Evolutionary conservation across 1,140 invertebrate species (phyloP), one percentile per base, ranked within the genome.

Genomic region (Apis laboriosa): DNA sequence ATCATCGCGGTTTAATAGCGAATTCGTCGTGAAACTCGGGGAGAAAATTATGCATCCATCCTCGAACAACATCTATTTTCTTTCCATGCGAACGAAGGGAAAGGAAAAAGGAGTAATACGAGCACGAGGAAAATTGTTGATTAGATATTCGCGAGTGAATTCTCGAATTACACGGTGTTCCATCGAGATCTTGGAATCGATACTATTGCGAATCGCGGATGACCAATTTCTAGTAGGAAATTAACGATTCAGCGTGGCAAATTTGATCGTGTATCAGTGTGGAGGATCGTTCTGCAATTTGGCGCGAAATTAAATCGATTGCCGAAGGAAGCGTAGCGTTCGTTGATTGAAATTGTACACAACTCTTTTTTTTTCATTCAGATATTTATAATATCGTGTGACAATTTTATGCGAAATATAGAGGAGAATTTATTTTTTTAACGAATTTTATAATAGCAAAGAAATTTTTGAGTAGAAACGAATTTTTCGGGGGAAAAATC

Each of bases 241-340:
- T 58, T 43, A 51, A 19, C 21, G n/a, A 80, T 73, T 66, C 21
- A 3, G 21, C 71, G 78, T 80, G 55, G 70, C 51, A 55, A 80
- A 80, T 80, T 74, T 56, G 74, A 74, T 80, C 55, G 15, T 21
- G 0, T 28, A 34, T 28, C 17, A 43, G 7, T 5, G 5, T 2
- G 68, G 19, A 15, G 53, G 2, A 55, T 28, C 51, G 43, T 34
- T 56, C 24, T 7, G 15, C 19, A 11, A 77, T 49, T 8, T 55
- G 11, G 15, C 19, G 28, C 34, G 64, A 58, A 43, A 58, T 15
- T 13, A 19, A 66, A 49, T 58, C 12, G 53, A 60, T 70, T 17
- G 28, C 0, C 13, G 1, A 7, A 19, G 12, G 11, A 21, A 11
- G 34, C n/a, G n/a, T 4, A 19, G n/a, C 21, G 43, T 17, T 12